Conservation (phyloP, 2,113 vertebrate species). For the Hemiprocne comata region DNA sequence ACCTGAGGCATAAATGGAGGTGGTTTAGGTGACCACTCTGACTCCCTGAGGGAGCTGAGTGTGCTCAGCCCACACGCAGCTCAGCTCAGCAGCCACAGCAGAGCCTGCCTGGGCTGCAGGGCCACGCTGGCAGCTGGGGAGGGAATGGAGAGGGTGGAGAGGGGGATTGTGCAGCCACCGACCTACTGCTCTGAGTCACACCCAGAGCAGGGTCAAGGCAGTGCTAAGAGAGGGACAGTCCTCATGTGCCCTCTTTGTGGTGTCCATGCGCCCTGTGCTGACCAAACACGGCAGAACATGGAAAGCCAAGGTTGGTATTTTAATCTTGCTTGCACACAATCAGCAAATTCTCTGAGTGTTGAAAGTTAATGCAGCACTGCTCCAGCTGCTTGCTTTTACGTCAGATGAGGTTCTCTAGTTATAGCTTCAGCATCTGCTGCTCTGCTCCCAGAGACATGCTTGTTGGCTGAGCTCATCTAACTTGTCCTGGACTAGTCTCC, state of each 20-base stretch:
- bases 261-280: background rate
- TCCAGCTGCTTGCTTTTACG: background rate
- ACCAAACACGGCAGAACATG: background rate
- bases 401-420: background rate
- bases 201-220: background rate
- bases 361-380: background rate
- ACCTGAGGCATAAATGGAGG: constrained; percentile 77
- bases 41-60: background rate
- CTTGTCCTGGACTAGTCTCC: background rate
- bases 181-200: background rate
- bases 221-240: background rate
- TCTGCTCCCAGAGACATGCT: background rate
- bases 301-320: background rate
- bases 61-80: background rate
- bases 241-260: background rate
- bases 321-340: background rate
- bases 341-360: background rate
- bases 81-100: background rate
- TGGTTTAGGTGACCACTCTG: background rate
- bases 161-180: background rate
- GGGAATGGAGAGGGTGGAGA: fast-evolving
- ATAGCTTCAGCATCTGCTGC: background rate
- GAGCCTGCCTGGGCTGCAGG: background rate
- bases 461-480: background rate
- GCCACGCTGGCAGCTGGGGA: background rate